Percentiles rank a stretch among this genome's conserved stretches.
These are phyloP conservation scores for Zaprionus inermis DNA, from an alignment of 1,140 invertebrate genomes.

Conservation along the genomic window DNA sequence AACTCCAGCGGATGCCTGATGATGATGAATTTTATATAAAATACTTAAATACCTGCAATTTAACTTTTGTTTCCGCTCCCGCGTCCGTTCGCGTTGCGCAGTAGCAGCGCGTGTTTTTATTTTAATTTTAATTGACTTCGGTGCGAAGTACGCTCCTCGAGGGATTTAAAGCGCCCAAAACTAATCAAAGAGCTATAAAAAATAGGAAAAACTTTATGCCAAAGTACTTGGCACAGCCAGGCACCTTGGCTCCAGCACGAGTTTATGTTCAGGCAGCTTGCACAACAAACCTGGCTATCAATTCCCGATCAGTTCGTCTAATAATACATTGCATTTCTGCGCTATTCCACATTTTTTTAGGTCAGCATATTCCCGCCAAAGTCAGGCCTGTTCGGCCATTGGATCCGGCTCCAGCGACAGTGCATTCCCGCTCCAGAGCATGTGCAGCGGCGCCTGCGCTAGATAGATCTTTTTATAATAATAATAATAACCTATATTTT, in stretches of 20 bases:
- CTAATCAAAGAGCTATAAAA: slow-evolving; percentile 83
- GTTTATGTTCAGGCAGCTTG: not conserved
- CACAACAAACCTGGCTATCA: not conserved
- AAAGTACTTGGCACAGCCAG: slow-evolving; percentile 6
- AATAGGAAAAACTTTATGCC: slow-evolving; percentile 42
- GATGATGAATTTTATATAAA: slow-evolving; percentile 83
- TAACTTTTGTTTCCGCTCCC: slow-evolving; percentile 65
- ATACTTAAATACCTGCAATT: slow-evolving; percentile 83
- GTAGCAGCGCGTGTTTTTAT: slow-evolving; percentile 47
- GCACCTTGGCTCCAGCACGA: not conserved
- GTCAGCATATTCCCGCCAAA: too few species aligned
- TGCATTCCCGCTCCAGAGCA: too few species aligned
- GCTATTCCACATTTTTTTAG: too few species aligned
- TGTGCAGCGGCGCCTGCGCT: too few species aligned
- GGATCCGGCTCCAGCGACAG: too few species aligned
- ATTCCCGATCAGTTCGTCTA: not conserved
- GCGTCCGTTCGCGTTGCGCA: slow-evolving; percentile 65
- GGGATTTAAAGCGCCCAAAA: slow-evolving; percentile 56
- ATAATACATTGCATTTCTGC: not conserved
- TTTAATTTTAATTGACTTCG: slow-evolving; percentile 81
- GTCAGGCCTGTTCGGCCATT: too few species aligned
- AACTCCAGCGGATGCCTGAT: slow-evolving; percentile 64
- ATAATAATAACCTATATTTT: too few species aligned
- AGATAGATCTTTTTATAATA: too few species aligned
- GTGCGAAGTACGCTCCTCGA: too few species aligned